Base-by-base conservation (phyloP, 2,113 vertebrate species). In the Hypanus sabinus region DNA sequence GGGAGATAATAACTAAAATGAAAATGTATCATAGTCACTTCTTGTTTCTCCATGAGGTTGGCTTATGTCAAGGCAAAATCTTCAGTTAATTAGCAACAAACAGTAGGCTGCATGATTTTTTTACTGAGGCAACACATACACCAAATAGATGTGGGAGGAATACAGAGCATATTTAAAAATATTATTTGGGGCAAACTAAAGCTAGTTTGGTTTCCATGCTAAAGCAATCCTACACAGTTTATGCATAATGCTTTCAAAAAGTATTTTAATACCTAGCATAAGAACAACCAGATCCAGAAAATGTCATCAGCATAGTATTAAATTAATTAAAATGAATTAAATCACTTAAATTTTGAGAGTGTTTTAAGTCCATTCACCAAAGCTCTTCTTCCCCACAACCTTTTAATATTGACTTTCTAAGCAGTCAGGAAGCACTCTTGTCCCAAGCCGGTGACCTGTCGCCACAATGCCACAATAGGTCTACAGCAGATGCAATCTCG, bases 11-110 rank as follows among this genome's bases (percentile, higher is more conserved):
- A 60, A 90, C 30, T 33, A n/a, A 90, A 90, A 90, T 90, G 62
- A 14, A 68, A 20, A 62, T 27, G 0, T 65, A 33, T 65, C 30
- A 68, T 33, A 2, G 5, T 68, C n/a, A 68, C n/a, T 90, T 60
- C 10, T 87, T 65, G 5, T 65, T 68, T 30, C 20, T 16, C 46
- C 46, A 46, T 90, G 62, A 30, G 10, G 60, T 20, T 65, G 57
- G n/a, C 60, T 90, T 90, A 33, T 65, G 27, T 65, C 30, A 65
- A 65, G 57, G 27, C 33, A 27, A 90, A 90, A 90, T 90, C 14
- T 62, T 20, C 85, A 68, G n/a, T 90, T 68, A 90, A 90, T 90
- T 90, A 90, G 30, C n/a, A 90, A 90, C 30, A 90, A 65, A 20
- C 57, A 65, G 85, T 90, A 36, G 85, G 36, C 60, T 65, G 85